Base-by-base conservation (phyloP, 2,888 invertebrate genomes). In the Cryptocheilus praepositus region DNA sequence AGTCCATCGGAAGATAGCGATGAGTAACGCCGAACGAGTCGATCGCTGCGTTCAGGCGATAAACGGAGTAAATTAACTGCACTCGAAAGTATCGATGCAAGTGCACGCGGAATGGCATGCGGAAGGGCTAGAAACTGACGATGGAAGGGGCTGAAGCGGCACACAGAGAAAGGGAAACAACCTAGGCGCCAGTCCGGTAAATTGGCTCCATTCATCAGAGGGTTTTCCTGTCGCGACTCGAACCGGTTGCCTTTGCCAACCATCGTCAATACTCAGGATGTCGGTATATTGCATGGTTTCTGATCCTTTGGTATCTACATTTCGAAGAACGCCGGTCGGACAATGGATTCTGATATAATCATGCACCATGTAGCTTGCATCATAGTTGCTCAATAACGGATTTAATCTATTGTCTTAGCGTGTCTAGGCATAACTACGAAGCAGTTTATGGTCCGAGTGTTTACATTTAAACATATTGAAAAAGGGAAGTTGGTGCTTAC, bases 121-220 rank as follows among this genome's bases (percentile, higher is more conserved):
- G 1, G 36, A 36, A 36, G 36, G 36, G 36, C 36, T 19, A 64
- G 59, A 65, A 49, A 44, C 53, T 43, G 45, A 59, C 54, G 49
- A 44, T 11, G 45, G 63, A 46, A 28, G 44, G 25, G 22, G 52
- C 19, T 18, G 51, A 53, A 45, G 22, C 21, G 22, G n/a, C n/a
- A n/a, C n/a, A 45, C 25, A 36, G 46, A 15, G 15, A 64, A 74
- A 69, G 76, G 71, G 71, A 75, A 73, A 75, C 75, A 79, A 71
- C 76, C 73, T 73, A 76, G 81, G 75, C 78, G 82, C 73, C 79
- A 80, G 80, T 81, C 81, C 81, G 66, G 82, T 83, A 84, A 83
- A 85, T 85, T 85, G 83, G 82, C 81, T 83, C 83, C 81, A 82
- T 84, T 83, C 83, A 82, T 82, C 81, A 81, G 73, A 76, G 71